Evolutionary conservation across 2,113 vertebrate species (phyloP), one percentile per base, ranked within the genome.

Genomic region (Lonchura striata): DNA sequence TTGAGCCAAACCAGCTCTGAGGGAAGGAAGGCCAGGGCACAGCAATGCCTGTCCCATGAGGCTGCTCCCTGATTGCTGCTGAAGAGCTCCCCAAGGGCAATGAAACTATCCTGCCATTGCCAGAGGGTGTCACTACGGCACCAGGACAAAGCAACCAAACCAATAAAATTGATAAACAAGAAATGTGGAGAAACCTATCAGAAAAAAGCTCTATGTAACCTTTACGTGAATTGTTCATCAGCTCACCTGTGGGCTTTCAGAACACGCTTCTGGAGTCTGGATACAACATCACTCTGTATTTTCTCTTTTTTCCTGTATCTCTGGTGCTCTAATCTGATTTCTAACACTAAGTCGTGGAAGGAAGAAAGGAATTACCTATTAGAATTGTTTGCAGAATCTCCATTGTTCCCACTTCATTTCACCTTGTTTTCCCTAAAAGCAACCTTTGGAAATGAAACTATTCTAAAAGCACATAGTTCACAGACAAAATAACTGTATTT

Each of bases 51-150:
- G 18, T 64, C 54, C 63, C 24, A 22, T 7, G 41, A 15, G 69
- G 46, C 0, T 30, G 20, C 71, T 86, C 79, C 23, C 10, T 4
- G 4, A 15, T 5, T 25, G 70, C 66, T 74, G 37, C 66, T 82
- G 30, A 44, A 70, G 72, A 42, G 69, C 19, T 85, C 88, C 60
- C 54, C 33, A 4, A n/a, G 3, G 44, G 72, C 79, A 76, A 30
- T 6, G 69, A 47, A 89, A 41, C 18, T 39, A 8, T 69, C 92
- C 76, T 90, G 94, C 76, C 86, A 35, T 15, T 90, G 92, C 96
- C 95, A 96, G 95, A 86, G 92, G 94, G 95, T 91, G 94, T 92
- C 95, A 96, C 94, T 80, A 77, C 3, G 82, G 68, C 80, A 64
- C 90, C 25, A 37, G 90, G 57, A 78, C 85, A 76, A 39, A 94